These are phyloP conservation scores for Isoperla grammatica DNA, from an alignment of 2,888 invertebrate species.

Conservation along the genomic window DNA sequence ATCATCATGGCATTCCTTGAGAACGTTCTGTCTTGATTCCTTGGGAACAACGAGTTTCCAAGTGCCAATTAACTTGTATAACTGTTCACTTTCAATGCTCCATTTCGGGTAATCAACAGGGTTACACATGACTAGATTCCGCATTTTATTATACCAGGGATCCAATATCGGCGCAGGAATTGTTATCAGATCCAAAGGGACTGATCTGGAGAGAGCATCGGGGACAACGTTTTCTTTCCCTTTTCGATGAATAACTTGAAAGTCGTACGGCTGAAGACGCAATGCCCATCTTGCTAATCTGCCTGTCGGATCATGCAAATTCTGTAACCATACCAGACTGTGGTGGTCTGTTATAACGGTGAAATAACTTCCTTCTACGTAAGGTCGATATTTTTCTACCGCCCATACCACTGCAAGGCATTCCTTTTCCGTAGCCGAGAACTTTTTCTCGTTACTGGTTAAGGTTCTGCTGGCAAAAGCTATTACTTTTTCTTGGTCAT, in stretches of 20 bases:
- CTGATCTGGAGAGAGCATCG: slow-evolving; percentile 36
- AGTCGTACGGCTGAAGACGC: slow-evolving; percentile 35
- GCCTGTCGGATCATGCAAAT: slow-evolving; percentile 2
- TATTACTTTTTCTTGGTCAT: slow-evolving; percentile 25
- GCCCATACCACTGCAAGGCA: slow-evolving; percentile 12
- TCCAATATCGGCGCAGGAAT: background rate
- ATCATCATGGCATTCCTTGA: slow-evolving; percentile 33
- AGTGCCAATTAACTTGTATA: no score
- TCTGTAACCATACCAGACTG: slow-evolving; percentile 10
- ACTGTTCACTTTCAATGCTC: background rate
- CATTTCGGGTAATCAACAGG: background rate
- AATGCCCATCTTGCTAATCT: slow-evolving; percentile 15
- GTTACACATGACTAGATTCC: background rate
- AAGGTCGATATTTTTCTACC: slow-evolving; percentile 16
- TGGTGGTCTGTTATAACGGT: slow-evolving; percentile 10
- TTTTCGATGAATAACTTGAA: slow-evolving; percentile 34
- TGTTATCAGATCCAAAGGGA: background rate
- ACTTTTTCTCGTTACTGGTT: slow-evolving; percentile 4
- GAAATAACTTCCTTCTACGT: slow-evolving; percentile 16
- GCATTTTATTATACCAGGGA: slow-evolving; percentile 29
- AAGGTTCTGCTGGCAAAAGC: slow-evolving; percentile 11
- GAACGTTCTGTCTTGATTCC: slow-evolving; percentile 10
- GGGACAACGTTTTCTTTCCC: slow-evolving; percentile 36
- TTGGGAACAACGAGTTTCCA: slow-evolving; percentile 32
- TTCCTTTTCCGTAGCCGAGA: slow-evolving; percentile 1